A percentile compares a stretch with the other conserved stretches of the same genome.
Evolutionary conservation across 2,888 invertebrate species (phyloP).

Genomic region (Diloba caeruleocephala): DNA sequence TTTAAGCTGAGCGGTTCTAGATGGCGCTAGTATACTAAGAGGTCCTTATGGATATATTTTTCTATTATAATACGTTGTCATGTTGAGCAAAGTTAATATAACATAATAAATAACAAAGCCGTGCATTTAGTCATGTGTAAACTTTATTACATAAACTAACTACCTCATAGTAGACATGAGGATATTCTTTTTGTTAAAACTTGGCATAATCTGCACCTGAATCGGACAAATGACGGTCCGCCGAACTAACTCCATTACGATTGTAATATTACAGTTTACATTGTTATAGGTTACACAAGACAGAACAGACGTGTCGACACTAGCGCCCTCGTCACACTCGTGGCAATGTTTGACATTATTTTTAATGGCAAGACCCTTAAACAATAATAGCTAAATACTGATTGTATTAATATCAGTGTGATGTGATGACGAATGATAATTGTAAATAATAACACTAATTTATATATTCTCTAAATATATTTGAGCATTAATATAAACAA

Average conservation of each 20-base stretch:
- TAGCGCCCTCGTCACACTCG: slow-evolving; percentile 20
- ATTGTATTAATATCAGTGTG: slow-evolving; percentile 14
- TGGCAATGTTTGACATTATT: slow-evolving; percentile 14
- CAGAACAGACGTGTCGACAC: slow-evolving; percentile 9
- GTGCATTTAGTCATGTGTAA: slow-evolving; percentile 2
- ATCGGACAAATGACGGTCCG: no score
- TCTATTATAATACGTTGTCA: slow-evolving; percentile 19
- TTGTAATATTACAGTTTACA: not conserved
- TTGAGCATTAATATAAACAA: no score
- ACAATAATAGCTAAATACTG: slow-evolving; percentile 34
- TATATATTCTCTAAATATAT: no score
- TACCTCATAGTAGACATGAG: no score
- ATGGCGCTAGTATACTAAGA: slow-evolving; percentile 27
- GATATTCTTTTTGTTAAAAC: no score
- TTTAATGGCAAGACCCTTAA: slow-evolving; percentile 47
- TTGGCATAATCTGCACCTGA: no score
- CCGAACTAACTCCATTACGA: not conserved
- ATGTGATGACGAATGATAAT: slow-evolving; percentile 2
- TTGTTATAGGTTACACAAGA: not conserved
- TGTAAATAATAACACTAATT: not conserved
- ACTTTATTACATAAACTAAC: not conserved
- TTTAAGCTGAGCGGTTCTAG: slow-evolving; percentile 29
- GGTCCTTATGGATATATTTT: slow-evolving; percentile 9
- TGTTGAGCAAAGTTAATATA: slow-evolving; percentile 17
- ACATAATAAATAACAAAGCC: slow-evolving; percentile 1